A percentile compares a stretch with the other conserved stretches of the same genome.
Evolutionary conservation across 2,113 vertebrate species (phyloP).

Genomic region (Scomber japonicus): DNA sequence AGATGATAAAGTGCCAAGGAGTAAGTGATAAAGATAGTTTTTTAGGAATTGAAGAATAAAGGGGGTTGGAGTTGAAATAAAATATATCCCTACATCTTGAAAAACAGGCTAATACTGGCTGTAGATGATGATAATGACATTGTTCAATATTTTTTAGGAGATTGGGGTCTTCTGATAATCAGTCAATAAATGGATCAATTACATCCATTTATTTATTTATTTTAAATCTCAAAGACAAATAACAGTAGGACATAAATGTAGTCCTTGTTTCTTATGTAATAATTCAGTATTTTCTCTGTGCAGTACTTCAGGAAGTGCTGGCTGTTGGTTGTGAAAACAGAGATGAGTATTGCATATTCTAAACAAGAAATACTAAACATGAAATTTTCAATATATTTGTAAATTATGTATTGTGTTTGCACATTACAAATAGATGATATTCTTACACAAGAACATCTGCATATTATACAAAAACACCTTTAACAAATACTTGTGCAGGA

Average conservation of each 20-base stretch:
- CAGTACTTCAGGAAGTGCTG: too few species aligned
- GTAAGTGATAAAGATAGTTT: neutral
- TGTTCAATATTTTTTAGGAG: neutral
- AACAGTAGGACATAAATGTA: neutral
- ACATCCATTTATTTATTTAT: too few species aligned
- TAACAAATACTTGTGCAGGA: too few species aligned
- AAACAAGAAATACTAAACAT: neutral
- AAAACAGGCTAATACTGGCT: neutral
- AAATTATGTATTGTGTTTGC: too few species aligned
- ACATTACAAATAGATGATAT: too few species aligned
- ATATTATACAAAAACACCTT: too few species aligned
- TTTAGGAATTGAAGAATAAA: neutral
- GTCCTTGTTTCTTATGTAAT: neutral
- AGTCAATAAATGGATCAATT: too few species aligned
- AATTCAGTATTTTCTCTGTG: neutral
- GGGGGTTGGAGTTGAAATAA: neutral
- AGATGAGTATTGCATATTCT: neutral
- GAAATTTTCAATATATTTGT: too few species aligned
- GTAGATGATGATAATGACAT: constrained; percentile 24
- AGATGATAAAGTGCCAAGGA: neutral
- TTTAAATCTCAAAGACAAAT: too few species aligned
- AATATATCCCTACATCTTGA: neutral
- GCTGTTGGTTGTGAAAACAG: neutral
- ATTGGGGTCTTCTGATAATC: too few species aligned
- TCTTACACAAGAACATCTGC: too few species aligned